Percentiles rank a stretch among this genome's conserved stretches.
Evolutionary conservation across 2,888 invertebrate species (phyloP).

Genomic region (Ophonus ardosiacus): DNA sequence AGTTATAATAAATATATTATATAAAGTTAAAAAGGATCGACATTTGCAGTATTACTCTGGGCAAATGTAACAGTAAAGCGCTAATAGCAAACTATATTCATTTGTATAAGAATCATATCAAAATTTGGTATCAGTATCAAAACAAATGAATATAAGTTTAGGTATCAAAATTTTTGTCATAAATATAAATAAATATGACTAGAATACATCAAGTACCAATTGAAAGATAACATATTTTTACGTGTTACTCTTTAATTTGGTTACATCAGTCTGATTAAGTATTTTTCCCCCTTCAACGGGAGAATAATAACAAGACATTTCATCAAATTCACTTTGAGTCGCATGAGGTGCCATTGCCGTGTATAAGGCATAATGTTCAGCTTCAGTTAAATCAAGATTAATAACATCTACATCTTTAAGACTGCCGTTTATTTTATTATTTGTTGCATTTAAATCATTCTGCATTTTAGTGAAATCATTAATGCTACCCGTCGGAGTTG

Average conservation of each 20-base stretch:
- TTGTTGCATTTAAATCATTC: conserved; percentile 67
- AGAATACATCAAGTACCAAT: conserved; percentile 41
- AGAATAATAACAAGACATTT: conserved; percentile 91
- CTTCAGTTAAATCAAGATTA: conserved; percentile 87
- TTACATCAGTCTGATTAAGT: conserved; percentile 70
- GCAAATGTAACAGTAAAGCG: conserved; percentile 29
- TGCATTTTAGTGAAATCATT: conserved; percentile 50
- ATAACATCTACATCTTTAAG: conserved; percentile 70
- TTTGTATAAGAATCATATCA: conserved; percentile 39
- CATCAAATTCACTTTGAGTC: conserved; percentile 92
- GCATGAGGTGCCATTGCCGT: conserved; percentile 92
- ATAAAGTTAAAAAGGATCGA: conserved; percentile 48
- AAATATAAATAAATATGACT: conserved; percentile 53
- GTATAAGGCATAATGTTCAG: conserved; percentile 92
- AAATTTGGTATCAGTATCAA: conserved; percentile 6
- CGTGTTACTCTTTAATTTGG: conserved; percentile 53
- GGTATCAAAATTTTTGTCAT: conserved; percentile 26
- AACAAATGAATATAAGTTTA: conserved; percentile 41
- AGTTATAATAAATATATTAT: conserved; percentile 51
- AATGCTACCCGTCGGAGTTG: conserved; percentile 31
- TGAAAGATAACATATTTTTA: conserved; percentile 19
- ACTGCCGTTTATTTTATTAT: conserved; percentile 72
- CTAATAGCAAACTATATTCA: conserved; percentile 37
- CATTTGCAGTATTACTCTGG: conserved; percentile 12
- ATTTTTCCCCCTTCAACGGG: conserved; percentile 89